phyloP scores from a whole-genome alignment of 2,888 invertebrate genomes.

The Aleiodes testaceus region DNA sequence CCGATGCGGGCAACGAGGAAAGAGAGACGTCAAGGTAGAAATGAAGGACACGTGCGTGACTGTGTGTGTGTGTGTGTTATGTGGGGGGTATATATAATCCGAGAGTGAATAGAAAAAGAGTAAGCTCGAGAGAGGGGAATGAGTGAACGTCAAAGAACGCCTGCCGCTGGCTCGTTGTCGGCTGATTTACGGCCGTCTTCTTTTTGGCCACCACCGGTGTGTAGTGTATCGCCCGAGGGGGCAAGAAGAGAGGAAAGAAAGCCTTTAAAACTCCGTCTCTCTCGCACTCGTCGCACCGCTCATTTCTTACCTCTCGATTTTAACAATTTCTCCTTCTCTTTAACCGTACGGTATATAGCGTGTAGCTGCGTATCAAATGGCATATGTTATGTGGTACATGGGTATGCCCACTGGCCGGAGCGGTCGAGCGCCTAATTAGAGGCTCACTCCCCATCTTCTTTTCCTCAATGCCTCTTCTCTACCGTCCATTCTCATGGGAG shows the following conservation, averaged over 20 bases:
- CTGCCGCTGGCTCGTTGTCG: constrained; percentile 60
- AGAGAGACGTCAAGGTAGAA: constrained; percentile 24
- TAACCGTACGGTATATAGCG: constrained; percentile 56
- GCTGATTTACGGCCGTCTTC: constrained; percentile 64
- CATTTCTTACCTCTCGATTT: background rate
- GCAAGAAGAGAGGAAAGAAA: constrained; percentile 12
- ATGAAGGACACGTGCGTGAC: constrained; percentile 17
- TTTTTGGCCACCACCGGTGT: constrained; percentile 45
- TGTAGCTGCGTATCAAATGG: constrained; percentile 50
- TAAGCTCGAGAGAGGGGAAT: background rate
- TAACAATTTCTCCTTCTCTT: constrained; percentile 11
- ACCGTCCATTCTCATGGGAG: background rate
- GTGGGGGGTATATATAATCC: constrained; percentile 10
- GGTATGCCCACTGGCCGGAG: constrained; percentile 51
- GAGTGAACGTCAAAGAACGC: constrained; percentile 50
- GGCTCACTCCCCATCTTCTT: constrained; percentile 55
- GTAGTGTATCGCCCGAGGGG: constrained; percentile 35
- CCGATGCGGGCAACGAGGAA: background rate
- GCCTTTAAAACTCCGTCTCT: background rate
- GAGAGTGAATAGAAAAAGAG: constrained; percentile 23
- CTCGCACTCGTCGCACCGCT: background rate
- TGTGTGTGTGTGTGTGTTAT: constrained; percentile 6
- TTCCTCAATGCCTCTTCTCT: background rate
- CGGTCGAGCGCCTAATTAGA: constrained; percentile 65
- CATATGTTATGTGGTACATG: constrained; percentile 57